Evolutionary conservation across 2,888 invertebrate genomes (phyloP).

Genomic region (Myathropa florea): DNA sequence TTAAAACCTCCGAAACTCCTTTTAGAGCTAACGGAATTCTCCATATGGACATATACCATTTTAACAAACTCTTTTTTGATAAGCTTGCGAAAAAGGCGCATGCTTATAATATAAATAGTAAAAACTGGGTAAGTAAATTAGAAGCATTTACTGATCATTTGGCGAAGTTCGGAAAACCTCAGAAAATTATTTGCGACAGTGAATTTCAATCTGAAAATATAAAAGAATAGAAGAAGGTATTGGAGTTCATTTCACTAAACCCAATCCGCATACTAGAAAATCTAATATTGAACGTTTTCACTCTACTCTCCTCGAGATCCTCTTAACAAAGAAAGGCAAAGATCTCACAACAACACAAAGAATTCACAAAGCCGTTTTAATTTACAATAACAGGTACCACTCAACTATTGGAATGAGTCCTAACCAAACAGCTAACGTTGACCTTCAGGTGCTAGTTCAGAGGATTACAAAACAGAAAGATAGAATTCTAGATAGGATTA

Average conservation of each 20-base stretch:
- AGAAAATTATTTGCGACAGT: not conserved
- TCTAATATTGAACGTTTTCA: constrained; percentile 6
- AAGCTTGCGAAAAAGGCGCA: not conserved
- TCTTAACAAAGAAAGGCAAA: constrained; percentile 1
- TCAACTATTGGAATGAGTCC: not conserved
- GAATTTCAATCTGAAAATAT: not conserved
- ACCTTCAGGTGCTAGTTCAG: not conserved
- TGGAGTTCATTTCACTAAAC: not conserved
- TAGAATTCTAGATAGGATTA: not conserved
- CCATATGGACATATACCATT: constrained; percentile 10
- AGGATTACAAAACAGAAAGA: not conserved
- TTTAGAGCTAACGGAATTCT: not conserved
- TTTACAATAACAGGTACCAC: constrained; percentile 2
- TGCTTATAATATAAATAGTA: not conserved
- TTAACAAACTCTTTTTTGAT: not conserved
- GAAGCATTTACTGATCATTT: not conserved
- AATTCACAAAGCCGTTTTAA: not conserved
- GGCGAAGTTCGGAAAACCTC: not conserved
- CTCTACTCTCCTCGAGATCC: constrained; percentile 13
- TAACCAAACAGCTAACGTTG: not conserved
- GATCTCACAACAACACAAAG: constrained; percentile 6
- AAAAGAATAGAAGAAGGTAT: not conserved
- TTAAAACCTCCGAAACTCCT: not conserved
- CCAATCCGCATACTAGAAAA: not conserved
- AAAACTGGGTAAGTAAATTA: not conserved